Percentiles rank a stretch among this genome's conserved stretches.
These are phyloP conservation scores for Uromys caudimaculatus DNA, from an alignment of 2,797 vertebrate genomes.

Conservation along the genomic window DNA sequence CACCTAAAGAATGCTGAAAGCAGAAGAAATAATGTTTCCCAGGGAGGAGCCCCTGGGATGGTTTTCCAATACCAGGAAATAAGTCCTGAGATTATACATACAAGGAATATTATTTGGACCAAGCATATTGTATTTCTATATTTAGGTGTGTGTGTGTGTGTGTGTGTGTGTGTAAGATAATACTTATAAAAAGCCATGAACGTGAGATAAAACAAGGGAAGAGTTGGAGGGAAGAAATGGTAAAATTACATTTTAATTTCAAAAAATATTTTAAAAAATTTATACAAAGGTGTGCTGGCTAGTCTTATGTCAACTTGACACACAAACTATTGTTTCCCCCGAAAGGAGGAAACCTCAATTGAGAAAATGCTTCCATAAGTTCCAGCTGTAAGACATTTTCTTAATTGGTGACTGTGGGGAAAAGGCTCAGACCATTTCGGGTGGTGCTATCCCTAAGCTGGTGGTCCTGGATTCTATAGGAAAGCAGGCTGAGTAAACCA, in stretches of 20 bases:
- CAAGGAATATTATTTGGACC: neutral
- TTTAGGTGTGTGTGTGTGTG: neutral
- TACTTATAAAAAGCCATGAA: neutral
- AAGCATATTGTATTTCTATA: neutral
- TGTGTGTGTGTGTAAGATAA: neutral
- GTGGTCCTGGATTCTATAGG: neutral
- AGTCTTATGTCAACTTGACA: neutral
- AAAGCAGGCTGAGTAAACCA: neutral
- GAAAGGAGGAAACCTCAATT: neutral
- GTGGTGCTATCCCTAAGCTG: neutral
- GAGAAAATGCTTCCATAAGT: neutral
- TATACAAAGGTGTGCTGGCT: neutral
- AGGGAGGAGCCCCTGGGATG: neutral
- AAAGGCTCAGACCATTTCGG: neutral
- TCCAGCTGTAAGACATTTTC: no score
- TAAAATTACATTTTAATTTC: neutral
- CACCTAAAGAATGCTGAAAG: neutral
- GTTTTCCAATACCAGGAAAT: neutral
- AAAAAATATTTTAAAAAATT: neutral
- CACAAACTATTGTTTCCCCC: neutral
- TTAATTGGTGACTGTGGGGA: neutral
- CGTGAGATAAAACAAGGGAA: neutral
- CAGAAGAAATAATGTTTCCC: neutral
- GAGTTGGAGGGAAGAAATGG: neutral
- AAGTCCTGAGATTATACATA: neutral